A percentile compares a stretch with the other conserved stretches of the same genome.
phyloP scores from a whole-genome alignment of 2,113 vertebrate species.

The Perccottus glenii region DNA sequence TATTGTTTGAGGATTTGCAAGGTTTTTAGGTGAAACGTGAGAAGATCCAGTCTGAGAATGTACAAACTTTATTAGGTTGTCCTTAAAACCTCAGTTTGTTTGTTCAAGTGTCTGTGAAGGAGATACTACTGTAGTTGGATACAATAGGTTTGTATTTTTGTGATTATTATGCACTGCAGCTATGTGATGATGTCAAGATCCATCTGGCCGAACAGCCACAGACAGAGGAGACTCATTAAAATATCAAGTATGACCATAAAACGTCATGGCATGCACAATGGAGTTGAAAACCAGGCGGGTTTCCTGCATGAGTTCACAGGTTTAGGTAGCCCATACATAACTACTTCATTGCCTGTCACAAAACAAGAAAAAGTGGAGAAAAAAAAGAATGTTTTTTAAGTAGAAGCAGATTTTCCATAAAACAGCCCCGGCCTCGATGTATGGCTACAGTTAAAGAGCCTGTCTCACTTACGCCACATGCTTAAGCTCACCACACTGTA shows the following conservation, averaged over 20 bases:
- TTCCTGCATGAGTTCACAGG: conserved; percentile 47
- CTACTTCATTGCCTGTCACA: conserved; percentile 43
- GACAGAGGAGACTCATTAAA: conserved; percentile 14
- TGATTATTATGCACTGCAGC: neutral
- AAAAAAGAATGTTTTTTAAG: conserved; percentile 43
- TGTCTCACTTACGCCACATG: conserved; percentile 36
- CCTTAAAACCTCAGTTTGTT: neutral
- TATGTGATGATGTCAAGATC: neutral
- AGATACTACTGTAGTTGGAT: neutral
- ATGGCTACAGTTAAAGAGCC: conserved; percentile 48
- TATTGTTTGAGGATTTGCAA: no score
- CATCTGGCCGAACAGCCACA: neutral
- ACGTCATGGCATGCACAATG: conserved; percentile 20
- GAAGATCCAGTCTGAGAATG: no score
- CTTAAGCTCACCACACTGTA: conserved; percentile 43
- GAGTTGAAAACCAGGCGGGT: conserved; percentile 16
- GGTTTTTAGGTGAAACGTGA: no score
- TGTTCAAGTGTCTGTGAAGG: neutral
- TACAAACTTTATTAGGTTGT: no score
- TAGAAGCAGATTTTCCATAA: conserved; percentile 66
- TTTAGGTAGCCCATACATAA: conserved; percentile 41
- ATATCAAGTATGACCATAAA: conserved; percentile 12
- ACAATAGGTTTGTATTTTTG: neutral
- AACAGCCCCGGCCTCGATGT: conserved; percentile 45
- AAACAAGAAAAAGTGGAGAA: conserved; percentile 15